Base-by-base conservation (phyloP, 30 jellyfish, hydroid and myxozoan species). In the Mastigias papua region DNA sequence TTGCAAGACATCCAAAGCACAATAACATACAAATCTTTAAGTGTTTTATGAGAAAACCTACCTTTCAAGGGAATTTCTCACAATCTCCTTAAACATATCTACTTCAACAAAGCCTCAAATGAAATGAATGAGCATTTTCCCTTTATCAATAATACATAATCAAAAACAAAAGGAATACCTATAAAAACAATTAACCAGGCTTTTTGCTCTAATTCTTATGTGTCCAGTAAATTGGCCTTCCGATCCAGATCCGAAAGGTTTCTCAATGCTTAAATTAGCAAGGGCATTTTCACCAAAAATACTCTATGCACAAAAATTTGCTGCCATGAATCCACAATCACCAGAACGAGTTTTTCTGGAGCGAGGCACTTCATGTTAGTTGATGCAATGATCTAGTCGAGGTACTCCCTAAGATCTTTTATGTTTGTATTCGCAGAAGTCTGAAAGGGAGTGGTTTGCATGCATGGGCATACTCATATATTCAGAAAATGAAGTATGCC, bases 301-400 rank as follows among this genome's bases (percentile, higher is more conserved):
- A 73, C 97, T 95, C 65, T 79, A 73, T 29, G 99, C 97, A 79
- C 90, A 95, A n/a, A 95, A 78, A 86, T 95, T 95, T 5, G 97
- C 99, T 46, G 97, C 99, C 92, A 95, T 81, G 80, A 89, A 95
- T 26, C 97, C 97, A 48, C 99, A 95, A 17, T 90, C 97, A n/a
- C 97, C 99, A 23, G 97, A 88, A 25, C 88, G 71, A 15, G 98
- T 97, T 93, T 93, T 82, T 93, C 98, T 25, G 98, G 98, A 0
- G 98, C 88, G 23, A 93, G 91, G 35, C 97, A 93, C 48, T 93
- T 93, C 98, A 93, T 93, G 62, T 93, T 93, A 1, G 98, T 93
- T 19, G 97, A 82, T 32, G 94, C 86, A 60, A 93, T 90, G 21
- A 93, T 50, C 50, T 93, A 97, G 61, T 93, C 95, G 23, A 93